These are phyloP conservation scores for Chrysaora quinquecirrha DNA, from an alignment of 30 jellyfish, hydroid and myxozoan species.

Conservation along the genomic window DNA sequence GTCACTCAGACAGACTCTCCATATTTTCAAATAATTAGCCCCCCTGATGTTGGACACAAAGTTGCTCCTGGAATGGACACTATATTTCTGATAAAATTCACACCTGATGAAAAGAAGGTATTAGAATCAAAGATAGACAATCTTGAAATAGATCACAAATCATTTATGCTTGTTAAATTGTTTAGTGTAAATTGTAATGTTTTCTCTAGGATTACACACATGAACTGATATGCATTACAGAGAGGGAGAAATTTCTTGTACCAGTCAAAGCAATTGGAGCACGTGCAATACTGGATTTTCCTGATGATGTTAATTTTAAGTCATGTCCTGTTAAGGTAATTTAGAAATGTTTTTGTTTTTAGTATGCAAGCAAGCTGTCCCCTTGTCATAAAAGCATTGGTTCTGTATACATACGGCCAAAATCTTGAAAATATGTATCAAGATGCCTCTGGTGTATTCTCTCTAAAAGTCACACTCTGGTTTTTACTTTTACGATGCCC, in stretches of 20 bases:
- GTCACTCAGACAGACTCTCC: constrained; percentile 93
- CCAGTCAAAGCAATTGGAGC: constrained; percentile 98
- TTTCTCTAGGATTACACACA: constrained; percentile 85
- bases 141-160: no score
- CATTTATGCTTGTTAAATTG: no score
- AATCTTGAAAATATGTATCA: no score
- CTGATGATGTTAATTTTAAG: constrained; percentile 89
- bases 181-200: no score
- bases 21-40: constrained; percentile 82
- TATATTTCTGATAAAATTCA: constrained; percentile 71
- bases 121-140: no score
- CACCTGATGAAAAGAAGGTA: constrained; percentile 97
- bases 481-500: no score
- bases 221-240: constrained; percentile 96
- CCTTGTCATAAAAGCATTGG: no score
- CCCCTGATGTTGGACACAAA: constrained; percentile 95
- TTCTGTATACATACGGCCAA: no score
- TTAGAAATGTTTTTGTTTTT: background rate
- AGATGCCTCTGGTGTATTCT: no score
- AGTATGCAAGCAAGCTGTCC: no score
- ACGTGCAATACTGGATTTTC: constrained; percentile 93
- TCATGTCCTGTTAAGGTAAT: constrained; percentile 94
- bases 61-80: constrained; percentile 99
- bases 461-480: no score
- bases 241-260: constrained; percentile 95